Base-by-base conservation (phyloP, 2,113 vertebrate species). In the Percopsis transmontana region DNA sequence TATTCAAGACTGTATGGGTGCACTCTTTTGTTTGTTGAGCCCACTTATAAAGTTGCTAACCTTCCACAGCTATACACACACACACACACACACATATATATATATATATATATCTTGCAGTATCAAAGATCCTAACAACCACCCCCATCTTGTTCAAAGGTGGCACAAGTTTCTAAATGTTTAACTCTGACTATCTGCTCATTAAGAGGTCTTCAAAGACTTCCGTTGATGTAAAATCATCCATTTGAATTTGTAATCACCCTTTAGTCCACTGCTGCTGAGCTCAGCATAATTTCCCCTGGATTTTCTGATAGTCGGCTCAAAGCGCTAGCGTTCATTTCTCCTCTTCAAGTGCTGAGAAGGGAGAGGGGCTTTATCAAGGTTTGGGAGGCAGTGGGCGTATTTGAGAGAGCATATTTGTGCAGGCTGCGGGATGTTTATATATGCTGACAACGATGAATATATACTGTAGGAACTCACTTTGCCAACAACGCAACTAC, bases 221-320 rank as follows among this genome's bases (percentile, higher is more conserved):
- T 91, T 82, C 90, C 90, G 93, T 92, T 95, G 94, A 95, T 94
- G 94, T 92, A 94, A 93, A 95, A 92, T 92, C 94, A 89, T 89
- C 92, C 91, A 91, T 96, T 94, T 96, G 91, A 93, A 96, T 95
- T 93, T 93, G 93, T 95, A 94, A 96, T 95, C 93, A 90, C 88
- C 89, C 90, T 88, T 88, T 74, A 76, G 77, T 83, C 87, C 61
- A 57, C 60, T 62, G 87, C 90, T 92, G 91, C 92, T 91, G 92
- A 75, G 92, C 92, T 92, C 0, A 75, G 91, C 92, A 85, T 87
- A 92, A 88, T 84, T 90, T 87, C 71, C 66, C 85, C 79, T 71
- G 50, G 81, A 80, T 89, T 82, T 83, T 82, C 77, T 83, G 88
- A 89, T 89, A 85, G 81, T 72, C 38, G 27, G 59, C 81, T 87